Percentiles rank a stretch among this genome's conserved stretches.
Evolutionary conservation across 2,113 vertebrate species (phyloP).

Genomic region (Cyprinodon variegatus): DNA sequence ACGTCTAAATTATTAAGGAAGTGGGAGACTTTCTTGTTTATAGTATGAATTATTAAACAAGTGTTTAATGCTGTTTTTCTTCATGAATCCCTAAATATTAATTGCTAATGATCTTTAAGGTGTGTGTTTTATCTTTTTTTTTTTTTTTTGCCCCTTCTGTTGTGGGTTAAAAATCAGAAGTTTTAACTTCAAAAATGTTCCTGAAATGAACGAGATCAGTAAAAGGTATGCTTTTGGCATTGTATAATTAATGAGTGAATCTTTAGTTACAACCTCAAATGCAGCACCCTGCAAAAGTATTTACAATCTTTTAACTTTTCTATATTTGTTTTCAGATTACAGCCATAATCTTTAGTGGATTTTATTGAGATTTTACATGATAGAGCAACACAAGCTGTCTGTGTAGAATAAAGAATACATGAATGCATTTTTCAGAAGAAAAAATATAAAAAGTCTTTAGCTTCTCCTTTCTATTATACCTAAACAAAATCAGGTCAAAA

Average conservation of each 20-base stretch:
- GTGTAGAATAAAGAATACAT: neutral
- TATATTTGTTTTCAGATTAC: neutral
- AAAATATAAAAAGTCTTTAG: neutral
- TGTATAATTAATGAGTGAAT: constrained; percentile 55
- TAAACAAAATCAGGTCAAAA: neutral
- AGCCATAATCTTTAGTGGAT: neutral
- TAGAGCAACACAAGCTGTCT: neutral
- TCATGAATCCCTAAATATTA: constrained; percentile 82
- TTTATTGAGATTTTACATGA: neutral
- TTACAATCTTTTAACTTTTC: no score
- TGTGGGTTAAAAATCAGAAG: constrained; percentile 43
- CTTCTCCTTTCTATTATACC: neutral
- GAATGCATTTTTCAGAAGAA: neutral
- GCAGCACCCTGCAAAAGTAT: no score
- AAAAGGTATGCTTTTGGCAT: constrained; percentile 50
- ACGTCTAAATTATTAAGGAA: constrained; percentile 99
- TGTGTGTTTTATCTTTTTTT: constrained; percentile 75
- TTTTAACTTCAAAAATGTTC: constrained; percentile 43
- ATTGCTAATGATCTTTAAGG: constrained; percentile 84
- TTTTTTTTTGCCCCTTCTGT: constrained; percentile 42
- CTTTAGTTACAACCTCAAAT: constrained; percentile 21
- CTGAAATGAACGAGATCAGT: constrained; percentile 52
- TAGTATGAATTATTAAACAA: constrained; percentile 99
- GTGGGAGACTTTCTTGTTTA: constrained; percentile 98
- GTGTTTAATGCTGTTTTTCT: constrained; percentile 85